Percentiles rank a stretch among this genome's conserved stretches.
These are phyloP conservation scores for Oikopleura vanhoeffeni DNA, from an alignment of 23 tunicate genomes.

Conservation along the genomic window DNA sequence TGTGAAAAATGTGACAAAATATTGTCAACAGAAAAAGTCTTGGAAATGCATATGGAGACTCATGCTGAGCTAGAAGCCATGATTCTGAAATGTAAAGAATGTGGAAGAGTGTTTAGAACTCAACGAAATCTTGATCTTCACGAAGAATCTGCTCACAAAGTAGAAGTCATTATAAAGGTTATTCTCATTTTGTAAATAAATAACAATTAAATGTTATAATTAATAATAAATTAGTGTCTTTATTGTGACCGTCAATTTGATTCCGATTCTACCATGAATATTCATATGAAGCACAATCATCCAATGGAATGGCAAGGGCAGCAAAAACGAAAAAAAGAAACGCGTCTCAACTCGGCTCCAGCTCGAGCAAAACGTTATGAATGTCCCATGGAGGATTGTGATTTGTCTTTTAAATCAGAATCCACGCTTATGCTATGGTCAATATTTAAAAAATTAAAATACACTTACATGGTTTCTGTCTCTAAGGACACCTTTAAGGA, in stretches of 20 bases:
- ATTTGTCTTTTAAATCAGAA: neutral
- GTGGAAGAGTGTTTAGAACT: neutral
- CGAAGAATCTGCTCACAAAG: neutral
- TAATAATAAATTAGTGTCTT: too few relatives aligned
- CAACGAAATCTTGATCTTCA: constrained; percentile 5
- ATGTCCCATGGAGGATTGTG: neutral
- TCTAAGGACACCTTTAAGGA: too few relatives aligned
- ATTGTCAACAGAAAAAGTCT: neutral
- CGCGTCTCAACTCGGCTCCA: neutral
- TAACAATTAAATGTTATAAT: too few relatives aligned
- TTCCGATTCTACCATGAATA: neutral
- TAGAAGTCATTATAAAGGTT: neutral
- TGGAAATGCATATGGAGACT: constrained; percentile 14
- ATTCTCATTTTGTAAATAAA: too few relatives aligned
- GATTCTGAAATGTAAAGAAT: neutral
- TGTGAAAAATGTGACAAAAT: constrained; percentile 2
- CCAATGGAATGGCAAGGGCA: neutral
- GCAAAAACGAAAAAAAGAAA: neutral
- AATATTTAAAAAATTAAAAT: too few relatives aligned
- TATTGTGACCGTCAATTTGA: constrained; percentile 14
- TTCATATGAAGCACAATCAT: constrained; percentile 12
- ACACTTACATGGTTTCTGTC: too few relatives aligned
- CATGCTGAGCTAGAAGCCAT: neutral
- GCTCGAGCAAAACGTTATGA: too few relatives aligned
- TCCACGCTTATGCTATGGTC: too few relatives aligned